Percentiles rank a stretch among this genome's conserved stretches.
phyloP scores from a whole-genome alignment of 2,888 invertebrate species.

The Pegoplata infirma region DNA sequence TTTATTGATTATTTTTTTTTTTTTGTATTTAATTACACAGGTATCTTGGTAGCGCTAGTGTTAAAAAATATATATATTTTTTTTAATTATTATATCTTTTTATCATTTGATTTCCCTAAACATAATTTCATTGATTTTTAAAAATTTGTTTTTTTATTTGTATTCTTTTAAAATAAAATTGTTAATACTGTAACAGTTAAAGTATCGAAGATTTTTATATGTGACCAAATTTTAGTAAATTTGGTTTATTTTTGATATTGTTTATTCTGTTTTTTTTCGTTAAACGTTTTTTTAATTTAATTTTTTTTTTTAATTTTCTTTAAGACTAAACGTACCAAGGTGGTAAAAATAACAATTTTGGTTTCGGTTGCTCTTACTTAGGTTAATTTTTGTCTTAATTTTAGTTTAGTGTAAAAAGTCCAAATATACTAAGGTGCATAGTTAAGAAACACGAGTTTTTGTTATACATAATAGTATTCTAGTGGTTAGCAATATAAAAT shows the following conservation, averaged over 20 bases:
- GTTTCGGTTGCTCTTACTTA: too few relatives aligned
- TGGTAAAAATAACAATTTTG: too few relatives aligned
- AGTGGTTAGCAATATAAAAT: too few relatives aligned
- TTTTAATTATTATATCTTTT: neutral
- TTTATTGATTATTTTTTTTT: conserved; percentile 13
- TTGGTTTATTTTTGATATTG: neutral
- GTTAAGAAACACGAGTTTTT: neutral
- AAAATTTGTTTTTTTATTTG: neutral
- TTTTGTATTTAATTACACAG: conserved; percentile 34
- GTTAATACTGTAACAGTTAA: too few relatives aligned
- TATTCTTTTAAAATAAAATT: neutral
- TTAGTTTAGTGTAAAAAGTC: conserved; percentile 38
- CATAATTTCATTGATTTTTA: conserved; percentile 37
- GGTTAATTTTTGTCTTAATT: conserved; percentile 19
- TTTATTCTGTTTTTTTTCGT: conserved; percentile 21
- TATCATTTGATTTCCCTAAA: conserved; percentile 46
- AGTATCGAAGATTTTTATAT: neutral
- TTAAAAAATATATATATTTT: too few relatives aligned
- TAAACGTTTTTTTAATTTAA: neutral
- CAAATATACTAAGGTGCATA: conserved; percentile 33
- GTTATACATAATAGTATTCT: neutral
- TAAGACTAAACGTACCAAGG: too few relatives aligned
- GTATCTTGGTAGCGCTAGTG: conserved; percentile 57
- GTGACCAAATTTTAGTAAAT: neutral
- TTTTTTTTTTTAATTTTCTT: neutral